These are phyloP conservation scores for Coendou prehensilis DNA, from an alignment of 2,797 vertebrate species.

Conservation along the genomic window DNA sequence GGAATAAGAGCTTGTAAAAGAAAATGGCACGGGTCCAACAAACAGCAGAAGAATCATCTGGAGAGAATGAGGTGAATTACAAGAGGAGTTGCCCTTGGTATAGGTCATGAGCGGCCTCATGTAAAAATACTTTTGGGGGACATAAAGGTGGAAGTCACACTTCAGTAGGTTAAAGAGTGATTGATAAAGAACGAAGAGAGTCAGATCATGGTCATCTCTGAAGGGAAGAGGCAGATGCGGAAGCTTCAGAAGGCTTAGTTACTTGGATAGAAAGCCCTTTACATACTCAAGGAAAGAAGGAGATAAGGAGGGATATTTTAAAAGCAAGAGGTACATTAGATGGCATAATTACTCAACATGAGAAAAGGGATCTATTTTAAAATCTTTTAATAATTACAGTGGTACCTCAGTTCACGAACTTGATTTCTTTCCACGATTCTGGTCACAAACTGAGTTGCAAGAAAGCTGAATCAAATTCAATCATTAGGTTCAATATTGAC, in stretches of 20 bases:
- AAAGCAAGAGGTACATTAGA: neutral
- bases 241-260: neutral
- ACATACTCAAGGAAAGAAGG: neutral
- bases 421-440: neutral
- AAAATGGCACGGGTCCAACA: neutral
- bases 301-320: conserved; percentile 11
- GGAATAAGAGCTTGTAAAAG: neutral
- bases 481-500: neutral
- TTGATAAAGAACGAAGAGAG: neutral
- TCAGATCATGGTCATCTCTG: neutral
- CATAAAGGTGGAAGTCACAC: neutral
- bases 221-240: neutral
- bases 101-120: neutral
- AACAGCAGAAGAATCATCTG: neutral
- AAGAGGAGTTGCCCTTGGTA: neutral
- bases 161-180: neutral
- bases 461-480: neutral
- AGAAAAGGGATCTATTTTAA: neutral
- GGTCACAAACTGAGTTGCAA: neutral
- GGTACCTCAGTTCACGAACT: neutral
- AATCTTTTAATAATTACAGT: too few species aligned
- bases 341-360: neutral
- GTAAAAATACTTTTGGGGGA: neutral
- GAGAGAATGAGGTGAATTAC: neutral
- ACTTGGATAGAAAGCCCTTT: neutral